Conservation (phyloP, 2,113 vertebrate genomes). For the Oceanodroma tethys region DNA sequence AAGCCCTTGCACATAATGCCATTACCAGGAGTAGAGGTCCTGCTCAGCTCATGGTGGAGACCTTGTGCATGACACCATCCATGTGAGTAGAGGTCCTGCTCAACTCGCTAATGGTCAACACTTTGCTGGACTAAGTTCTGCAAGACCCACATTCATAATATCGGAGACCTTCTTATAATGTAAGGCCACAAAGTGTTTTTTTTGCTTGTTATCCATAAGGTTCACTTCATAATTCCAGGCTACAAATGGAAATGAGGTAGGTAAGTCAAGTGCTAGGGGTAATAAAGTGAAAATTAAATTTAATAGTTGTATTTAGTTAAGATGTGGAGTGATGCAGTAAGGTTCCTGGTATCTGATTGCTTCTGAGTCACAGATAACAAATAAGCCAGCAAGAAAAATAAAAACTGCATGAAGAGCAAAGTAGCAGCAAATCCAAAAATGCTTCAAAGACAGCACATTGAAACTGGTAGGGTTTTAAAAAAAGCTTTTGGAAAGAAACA, state of each 20-base stretch:
- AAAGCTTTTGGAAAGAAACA: not conserved
- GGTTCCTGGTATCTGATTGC: not conserved
- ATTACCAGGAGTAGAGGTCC: not conserved
- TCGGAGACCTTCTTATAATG: not conserved
- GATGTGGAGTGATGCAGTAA: not conserved
- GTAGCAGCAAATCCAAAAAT: not conserved
- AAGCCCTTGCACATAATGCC: not conserved
- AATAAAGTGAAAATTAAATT: not conserved
- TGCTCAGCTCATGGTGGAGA: not conserved
- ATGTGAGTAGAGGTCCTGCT: not conserved
- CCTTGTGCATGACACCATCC: not conserved
- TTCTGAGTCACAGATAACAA: not conserved
- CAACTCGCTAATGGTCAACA: fast-evolving
- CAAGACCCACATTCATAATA: not conserved
- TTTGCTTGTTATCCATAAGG: not conserved
- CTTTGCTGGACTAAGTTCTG: not conserved
- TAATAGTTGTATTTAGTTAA: not conserved
- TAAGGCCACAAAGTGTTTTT: not conserved
- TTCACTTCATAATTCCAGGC: not conserved
- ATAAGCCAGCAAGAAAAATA: not conserved
- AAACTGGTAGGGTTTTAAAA: not conserved
- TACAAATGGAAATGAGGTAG: not conserved
- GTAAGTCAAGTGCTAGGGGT: not conserved
- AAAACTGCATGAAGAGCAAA: not conserved
- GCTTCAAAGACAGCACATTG: not conserved